Percentiles rank a stretch among this genome's conserved stretches.
These are phyloP conservation scores for Melanostigma gelatinosum DNA, from an alignment of 2,113 vertebrate species.

Conservation along the genomic window DNA sequence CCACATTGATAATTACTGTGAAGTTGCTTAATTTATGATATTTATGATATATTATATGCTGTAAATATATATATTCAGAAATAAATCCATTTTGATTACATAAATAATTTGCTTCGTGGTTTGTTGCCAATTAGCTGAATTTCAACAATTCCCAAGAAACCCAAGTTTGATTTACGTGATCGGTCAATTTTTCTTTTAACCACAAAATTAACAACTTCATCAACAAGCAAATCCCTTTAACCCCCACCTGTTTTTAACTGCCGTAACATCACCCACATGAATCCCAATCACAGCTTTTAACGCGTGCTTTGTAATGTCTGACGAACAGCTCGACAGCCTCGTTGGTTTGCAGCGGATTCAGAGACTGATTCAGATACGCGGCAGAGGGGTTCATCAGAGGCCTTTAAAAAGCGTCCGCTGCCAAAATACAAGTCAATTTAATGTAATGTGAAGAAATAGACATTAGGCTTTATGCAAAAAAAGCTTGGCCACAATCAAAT, in stretches of 20 bases:
- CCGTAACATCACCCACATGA: conserved; percentile 56
- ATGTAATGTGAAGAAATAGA: background rate
- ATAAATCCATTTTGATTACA: conserved; percentile 90
- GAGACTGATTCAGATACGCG: no score
- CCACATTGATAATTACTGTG: conserved; percentile 79
- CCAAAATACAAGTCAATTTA: background rate
- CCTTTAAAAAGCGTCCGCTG: background rate
- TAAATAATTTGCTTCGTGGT: conserved; percentile 85
- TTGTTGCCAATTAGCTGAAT: conserved; percentile 74
- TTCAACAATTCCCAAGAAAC: background rate
- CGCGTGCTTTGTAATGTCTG: conserved; percentile 1
- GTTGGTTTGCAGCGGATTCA: background rate
- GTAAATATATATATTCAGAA: conserved; percentile 84
- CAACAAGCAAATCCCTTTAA: background rate
- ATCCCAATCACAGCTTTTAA: conserved; percentile 58
- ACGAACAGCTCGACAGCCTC: background rate
- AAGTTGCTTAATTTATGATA: conserved; percentile 89
- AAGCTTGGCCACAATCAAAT: background rate
- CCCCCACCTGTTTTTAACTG: background rate
- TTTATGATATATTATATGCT: conserved; percentile 79
- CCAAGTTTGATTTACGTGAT: background rate
- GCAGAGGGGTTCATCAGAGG: background rate
- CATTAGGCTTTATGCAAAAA: background rate
- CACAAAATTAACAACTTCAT: conserved; percentile 36
- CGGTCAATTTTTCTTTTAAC: conserved; percentile 8